Conservation (phyloP, 1,140 invertebrate species). For the Hesperophylax magnus region DNA sequence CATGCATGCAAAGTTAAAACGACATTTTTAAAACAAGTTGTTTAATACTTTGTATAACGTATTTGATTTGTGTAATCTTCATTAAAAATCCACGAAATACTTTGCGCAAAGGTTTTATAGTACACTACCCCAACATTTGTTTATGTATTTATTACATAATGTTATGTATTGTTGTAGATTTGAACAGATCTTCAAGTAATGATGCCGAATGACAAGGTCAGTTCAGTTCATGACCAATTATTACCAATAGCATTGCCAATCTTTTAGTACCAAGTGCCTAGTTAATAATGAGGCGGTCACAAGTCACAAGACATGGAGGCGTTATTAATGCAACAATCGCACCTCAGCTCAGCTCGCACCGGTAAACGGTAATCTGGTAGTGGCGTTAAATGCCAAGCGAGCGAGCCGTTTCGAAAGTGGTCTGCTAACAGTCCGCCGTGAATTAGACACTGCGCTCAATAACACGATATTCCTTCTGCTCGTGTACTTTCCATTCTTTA, state of each 20-base stretch:
- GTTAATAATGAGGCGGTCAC: background rate
- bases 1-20: no score
- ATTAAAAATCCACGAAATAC: no score
- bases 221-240: background rate
- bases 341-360: background rate
- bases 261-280: background rate
- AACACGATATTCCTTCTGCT: constrained; percentile 17
- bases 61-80: no score
- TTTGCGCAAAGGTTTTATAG: no score
- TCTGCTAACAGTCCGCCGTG: background rate
- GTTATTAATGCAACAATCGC: background rate
- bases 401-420: constrained; percentile 18
- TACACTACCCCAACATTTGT: no score
- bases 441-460: constrained; percentile 23
- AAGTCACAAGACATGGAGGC: background rate
- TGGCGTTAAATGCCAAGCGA: constrained; percentile 12
- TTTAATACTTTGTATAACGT: no score
- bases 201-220: background rate
- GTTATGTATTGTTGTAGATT: no score
- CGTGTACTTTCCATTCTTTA: constrained; percentile 27
- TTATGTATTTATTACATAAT: no score
- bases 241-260: constrained; percentile 4
- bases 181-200: background rate
- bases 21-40: no score
- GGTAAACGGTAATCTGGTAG: background rate